Evolutionary conservation across 2,888 invertebrate genomes (phyloP), one percentile per base, ranked within the genome.

Genomic region (Eupithecia exiguata): DNA sequence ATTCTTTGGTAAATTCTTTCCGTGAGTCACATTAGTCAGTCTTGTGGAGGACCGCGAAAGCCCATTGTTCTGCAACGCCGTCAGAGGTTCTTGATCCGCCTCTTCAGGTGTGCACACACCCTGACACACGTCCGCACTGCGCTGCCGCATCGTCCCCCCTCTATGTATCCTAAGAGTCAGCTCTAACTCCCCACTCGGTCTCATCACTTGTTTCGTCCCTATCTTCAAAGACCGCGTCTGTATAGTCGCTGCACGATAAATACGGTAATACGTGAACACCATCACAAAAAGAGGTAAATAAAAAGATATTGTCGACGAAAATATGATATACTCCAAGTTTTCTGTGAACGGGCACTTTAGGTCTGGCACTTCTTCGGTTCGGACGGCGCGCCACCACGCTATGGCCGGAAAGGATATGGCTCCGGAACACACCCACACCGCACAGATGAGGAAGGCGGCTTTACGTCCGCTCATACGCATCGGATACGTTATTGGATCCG

Each of bases 381-480:
- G 94, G 0, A 97, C 98, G 0, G 97, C 97, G n/a, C 98, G 95
- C 98, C 98, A 98, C 98, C 98, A 98, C 6, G 97, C 96, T 77
- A 99, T 99, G 3, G 99, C 99, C 5, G 99, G 99, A 91, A 99
- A 99, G 5, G 99, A 99, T 88, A 99, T 99, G 35, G 98, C 97
- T 74, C 98, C 97, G 18, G 99, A 99, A 89, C 99, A 98, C 53
- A 99, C 96, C 99, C 99, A 99, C 9, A 99, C 99, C 10, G 97
- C 97, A 0, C 97, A 97, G 77, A 99, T 99, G 12, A 99, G 95
- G 38, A 97, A 95, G 5, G 97, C 97, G 0, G 99, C 98, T 74
- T 98, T 96, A 75, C 96, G 96, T 62, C 97, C 96, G 38, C 98
- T 98, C 98, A 99, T 99, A 78, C 97, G 95, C 94, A 97, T 98